Evolutionary conservation across 2,113 vertebrate genomes (phyloP).

Genomic region (Nesogale talazaci): DNA sequence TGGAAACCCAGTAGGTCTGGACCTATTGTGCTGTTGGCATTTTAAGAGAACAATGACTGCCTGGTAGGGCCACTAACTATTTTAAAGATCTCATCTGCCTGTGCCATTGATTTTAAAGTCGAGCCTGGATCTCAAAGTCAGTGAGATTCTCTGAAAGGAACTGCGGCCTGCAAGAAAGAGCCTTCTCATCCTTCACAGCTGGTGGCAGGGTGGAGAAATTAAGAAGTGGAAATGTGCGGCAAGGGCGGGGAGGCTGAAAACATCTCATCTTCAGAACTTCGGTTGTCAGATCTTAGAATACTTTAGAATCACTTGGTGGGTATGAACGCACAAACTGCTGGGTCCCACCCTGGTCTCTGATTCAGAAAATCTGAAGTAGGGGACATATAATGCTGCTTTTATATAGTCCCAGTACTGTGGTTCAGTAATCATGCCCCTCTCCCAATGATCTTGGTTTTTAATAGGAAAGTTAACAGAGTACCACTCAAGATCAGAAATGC

Average conservation of each 20-base stretch:
- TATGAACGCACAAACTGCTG: background rate
- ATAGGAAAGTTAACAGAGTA: background rate
- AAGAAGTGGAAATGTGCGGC: background rate
- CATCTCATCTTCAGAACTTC: background rate
- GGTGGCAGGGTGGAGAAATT: background rate
- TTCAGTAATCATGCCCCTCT: background rate
- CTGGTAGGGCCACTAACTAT: constrained; percentile 39
- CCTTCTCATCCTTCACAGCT: background rate
- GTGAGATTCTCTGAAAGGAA: constrained; percentile 50
- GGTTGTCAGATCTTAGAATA: background rate
- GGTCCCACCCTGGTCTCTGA: background rate
- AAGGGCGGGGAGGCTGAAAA: background rate
- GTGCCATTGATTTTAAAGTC: constrained; percentile 60
- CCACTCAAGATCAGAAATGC: background rate
- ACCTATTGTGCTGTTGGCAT: constrained; percentile 56
- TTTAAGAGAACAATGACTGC: constrained; percentile 54
- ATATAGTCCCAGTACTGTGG: background rate
- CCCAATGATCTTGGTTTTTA: background rate
- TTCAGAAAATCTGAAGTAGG: background rate
- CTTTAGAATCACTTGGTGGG: background rate
- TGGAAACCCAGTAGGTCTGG: constrained; percentile 37
- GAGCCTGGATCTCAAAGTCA: constrained; percentile 33
- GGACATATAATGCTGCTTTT: background rate
- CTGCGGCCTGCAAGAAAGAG: background rate
- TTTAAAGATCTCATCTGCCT: constrained; percentile 54